phyloP scores from a whole-genome alignment of 2,113 vertebrate genomes.

The Accipiter cooperii region DNA sequence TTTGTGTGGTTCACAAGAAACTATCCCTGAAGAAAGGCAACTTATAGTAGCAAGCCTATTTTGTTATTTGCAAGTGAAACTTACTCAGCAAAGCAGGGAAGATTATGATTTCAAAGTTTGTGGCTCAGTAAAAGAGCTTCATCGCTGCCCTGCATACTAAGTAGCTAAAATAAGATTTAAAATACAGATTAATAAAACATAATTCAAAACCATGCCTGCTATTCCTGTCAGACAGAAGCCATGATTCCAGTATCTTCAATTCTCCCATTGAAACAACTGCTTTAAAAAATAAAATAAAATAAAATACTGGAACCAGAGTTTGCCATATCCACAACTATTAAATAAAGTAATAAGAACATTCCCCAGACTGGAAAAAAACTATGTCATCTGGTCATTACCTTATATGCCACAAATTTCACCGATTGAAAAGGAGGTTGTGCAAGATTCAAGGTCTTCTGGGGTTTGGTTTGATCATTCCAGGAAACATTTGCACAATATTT shows the following conservation, averaged over 20 bases:
- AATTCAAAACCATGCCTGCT: neutral
- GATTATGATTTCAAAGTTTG: neutral
- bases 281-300: neutral
- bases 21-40: neutral
- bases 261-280: neutral
- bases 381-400: neutral
- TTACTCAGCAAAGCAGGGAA: neutral
- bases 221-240: neutral
- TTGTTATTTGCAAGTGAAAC: neutral
- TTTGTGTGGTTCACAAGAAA: neutral
- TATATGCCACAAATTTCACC: neutral
- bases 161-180: neutral
- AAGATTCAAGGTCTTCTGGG: neutral
- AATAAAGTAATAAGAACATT: neutral
- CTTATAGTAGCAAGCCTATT: neutral
- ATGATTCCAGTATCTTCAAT: neutral
- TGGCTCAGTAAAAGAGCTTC: neutral
- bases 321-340: neutral
- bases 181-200: neutral
- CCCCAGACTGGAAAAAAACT: neutral
- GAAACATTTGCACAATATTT: constrained; percentile 7
- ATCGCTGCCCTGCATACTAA: neutral
- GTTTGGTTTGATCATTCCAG: neutral
- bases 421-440: neutral
- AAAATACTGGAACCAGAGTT: neutral